Percentiles rank a stretch among this genome's conserved stretches.
These are phyloP conservation scores for Seriola aureovittata DNA, from an alignment of 2,113 vertebrate genomes.

Conservation along the genomic window DNA sequence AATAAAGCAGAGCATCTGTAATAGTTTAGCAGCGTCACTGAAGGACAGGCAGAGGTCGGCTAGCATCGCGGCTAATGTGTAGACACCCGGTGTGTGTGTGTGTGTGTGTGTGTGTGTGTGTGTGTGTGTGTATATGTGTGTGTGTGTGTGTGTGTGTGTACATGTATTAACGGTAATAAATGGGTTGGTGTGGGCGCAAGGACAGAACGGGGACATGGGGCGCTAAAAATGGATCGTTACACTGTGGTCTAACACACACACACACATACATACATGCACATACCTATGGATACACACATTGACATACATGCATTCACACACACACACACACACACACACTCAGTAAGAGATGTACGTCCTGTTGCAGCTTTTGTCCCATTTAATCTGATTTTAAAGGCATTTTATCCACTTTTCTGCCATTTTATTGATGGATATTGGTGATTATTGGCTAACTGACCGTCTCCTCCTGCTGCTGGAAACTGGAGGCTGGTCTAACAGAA, in stretches of 20 bases:
- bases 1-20: conserved; percentile 80
- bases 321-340: background rate
- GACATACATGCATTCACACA: background rate
- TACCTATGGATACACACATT: background rate
- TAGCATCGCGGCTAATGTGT: conserved; percentile 51
- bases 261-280: conserved; percentile 1
- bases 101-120: conserved; percentile 31
- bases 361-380: background rate
- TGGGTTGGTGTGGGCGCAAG: conserved; percentile 78
- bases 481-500: background rate
- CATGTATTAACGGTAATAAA: conserved; percentile 80
- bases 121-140: conserved; percentile 27
- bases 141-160: conserved; percentile 34
- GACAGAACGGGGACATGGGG: conserved; percentile 81
- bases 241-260: conserved; percentile 54
- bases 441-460: background rate
- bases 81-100: conserved; percentile 15
- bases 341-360: background rate
- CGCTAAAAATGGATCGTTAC: conserved; percentile 81
- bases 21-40: conserved; percentile 73
- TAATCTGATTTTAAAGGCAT: background rate
- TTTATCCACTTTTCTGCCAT: background rate
- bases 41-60: conserved; percentile 77
- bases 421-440: background rate
- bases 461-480: background rate